Base-by-base conservation (phyloP, 2,888 invertebrate species). In the Chloroclysta siterata region DNA sequence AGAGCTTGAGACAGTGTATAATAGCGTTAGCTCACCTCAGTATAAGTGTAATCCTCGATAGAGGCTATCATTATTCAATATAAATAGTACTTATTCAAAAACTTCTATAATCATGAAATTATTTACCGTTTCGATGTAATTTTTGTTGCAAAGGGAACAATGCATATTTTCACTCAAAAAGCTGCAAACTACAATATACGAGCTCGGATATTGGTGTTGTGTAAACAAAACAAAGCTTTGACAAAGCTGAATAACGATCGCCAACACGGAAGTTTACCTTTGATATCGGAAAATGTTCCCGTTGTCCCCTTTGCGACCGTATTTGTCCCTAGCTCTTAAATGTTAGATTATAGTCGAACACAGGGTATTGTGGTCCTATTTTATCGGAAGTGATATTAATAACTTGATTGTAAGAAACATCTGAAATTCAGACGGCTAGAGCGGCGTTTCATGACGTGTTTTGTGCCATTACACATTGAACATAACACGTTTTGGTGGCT, bases 331-430 rank as follows among this genome's bases (percentile, higher is more conserved):
- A 92, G 92, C 85, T 87, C 82, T 81, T 91, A 92, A 88, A 85
- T 88, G 81, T 87, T 92, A 92, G 91, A 82, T 85, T 87, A 90
- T 85, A 85, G 77, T 88, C 83, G 83, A 90, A 84, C 91, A 90
- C 92, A 93, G 92, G 92, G 92, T 93, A 92, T 93, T 92, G 92
- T 86, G 92, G 92, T 92, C 90, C 90, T 92, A 91, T 92, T 90
- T 91, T 90, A 88, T 76, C 81, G 88, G 85, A 88, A 79, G 88
- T 83, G 89, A 87, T 86, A 74, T 53, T 76, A 79, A 82, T 88
- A 86, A 82, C 81, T 87, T 83, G 88, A 85, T 84, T 81, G 86
- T 87, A 87, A 84, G 85, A 72, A 79, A 78, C 78, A 84, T 81
- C 86, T 80, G 81, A 81, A n/a, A 60, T 62, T 65, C 75, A 78